A percentile compares a stretch with the other conserved stretches of the same genome.
Conservation (phyloP, 1,140 invertebrate genomes). For the Ooceraea biroi region DNA sequence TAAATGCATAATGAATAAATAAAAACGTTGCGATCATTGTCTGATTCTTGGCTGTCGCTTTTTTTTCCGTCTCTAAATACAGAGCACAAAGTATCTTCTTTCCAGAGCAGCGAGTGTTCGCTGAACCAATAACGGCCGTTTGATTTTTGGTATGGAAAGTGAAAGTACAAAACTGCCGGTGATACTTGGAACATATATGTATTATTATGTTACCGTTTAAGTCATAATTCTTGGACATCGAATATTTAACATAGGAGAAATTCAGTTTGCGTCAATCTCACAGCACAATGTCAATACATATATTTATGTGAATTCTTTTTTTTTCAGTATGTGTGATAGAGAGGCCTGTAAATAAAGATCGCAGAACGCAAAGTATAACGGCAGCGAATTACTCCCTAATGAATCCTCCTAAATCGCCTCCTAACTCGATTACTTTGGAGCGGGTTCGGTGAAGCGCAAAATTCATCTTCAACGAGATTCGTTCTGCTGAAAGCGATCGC, state of each 20-base stretch:
- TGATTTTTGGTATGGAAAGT: constrained; percentile 62
- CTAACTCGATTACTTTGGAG: constrained; percentile 40
- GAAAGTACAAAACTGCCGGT: constrained; percentile 57
- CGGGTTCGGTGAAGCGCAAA: constrained; percentile 43
- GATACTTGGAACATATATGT: constrained; percentile 56
- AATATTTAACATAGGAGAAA: constrained; percentile 60
- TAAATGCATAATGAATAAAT: too few relatives aligned
- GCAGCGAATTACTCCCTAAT: constrained; percentile 52
- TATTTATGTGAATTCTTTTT: constrained; percentile 47
- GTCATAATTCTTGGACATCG: constrained; percentile 59
- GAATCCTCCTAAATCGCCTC: constrained; percentile 29
- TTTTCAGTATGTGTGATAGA: constrained; percentile 32
- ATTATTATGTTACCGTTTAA: constrained; percentile 61
- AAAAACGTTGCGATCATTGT: too few relatives aligned
- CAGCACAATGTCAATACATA: constrained; percentile 58
- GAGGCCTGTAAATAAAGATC: constrained; percentile 54
- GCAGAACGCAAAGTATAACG: constrained; percentile 49
- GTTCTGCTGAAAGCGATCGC: constrained; percentile 27
- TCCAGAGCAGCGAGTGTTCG: too few relatives aligned
- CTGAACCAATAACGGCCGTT: constrained; percentile 22
- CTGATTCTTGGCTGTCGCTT: not conserved
- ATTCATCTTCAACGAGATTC: constrained; percentile 40
- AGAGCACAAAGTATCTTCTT: constrained; percentile 19
- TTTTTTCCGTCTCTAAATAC: constrained; percentile 23
- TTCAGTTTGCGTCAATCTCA: constrained; percentile 45